Conservation (phyloP, 2,113 vertebrate genomes). For the Xiphorhynchus elegans region DNA sequence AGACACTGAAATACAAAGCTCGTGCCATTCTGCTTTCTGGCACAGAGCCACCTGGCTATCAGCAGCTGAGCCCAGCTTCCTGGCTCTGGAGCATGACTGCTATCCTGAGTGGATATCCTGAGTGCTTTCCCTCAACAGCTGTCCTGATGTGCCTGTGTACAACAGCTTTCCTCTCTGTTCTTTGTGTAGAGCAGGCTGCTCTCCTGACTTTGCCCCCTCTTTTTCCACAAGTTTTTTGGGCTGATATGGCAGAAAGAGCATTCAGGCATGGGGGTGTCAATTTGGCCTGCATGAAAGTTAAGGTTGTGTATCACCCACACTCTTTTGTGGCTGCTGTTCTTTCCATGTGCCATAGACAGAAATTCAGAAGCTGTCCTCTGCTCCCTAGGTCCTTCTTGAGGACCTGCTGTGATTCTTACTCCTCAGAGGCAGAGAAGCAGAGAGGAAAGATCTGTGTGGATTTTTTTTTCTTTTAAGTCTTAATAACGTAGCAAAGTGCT, state of each 20-base stretch:
- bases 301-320: not conserved
- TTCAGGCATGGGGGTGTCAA: not conserved
- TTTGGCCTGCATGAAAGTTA: not conserved
- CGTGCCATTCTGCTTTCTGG: not conserved
- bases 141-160: not conserved
- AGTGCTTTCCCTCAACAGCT: not conserved
- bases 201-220: not conserved
- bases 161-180: not conserved
- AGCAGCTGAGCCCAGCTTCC: not conserved
- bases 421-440: conserved; percentile 28
- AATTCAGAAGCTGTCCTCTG: not conserved
- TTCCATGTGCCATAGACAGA: not conserved
- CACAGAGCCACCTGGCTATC: conserved; percentile 1
- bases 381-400: conserved; percentile 27
- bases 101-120: not conserved
- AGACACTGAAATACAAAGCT: not conserved
- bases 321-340: not conserved
- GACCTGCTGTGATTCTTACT: conserved; percentile 28
- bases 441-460: conserved; percentile 24
- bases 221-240: not conserved
- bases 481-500: not conserved
- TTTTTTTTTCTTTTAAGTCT: not conserved
- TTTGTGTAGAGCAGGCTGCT: fast-evolving
- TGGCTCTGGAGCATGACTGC: not conserved
- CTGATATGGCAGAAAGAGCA: not conserved